phyloP scores from a whole-genome alignment of 2,797 vertebrate species.

The Ambastaia sidthimunki region DNA sequence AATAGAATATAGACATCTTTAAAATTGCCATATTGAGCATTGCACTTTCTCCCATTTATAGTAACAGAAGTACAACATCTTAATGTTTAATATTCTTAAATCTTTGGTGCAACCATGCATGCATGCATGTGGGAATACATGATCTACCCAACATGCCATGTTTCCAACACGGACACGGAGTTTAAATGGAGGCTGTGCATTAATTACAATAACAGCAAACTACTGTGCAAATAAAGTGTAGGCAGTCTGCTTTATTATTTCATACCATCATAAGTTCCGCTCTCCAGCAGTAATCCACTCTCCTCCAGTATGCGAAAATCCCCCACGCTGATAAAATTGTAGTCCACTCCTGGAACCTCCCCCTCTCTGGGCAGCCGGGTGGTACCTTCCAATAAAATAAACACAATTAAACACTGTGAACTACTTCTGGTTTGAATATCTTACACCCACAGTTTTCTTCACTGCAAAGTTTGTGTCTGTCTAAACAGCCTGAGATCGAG shows the following conservation, averaged over 20 bases:
- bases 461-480: slow-evolving; percentile 20
- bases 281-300: slow-evolving; percentile 94
- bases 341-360: slow-evolving; percentile 97
- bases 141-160: no score
- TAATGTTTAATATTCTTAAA: no score
- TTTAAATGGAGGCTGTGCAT: no score
- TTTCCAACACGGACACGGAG: no score
- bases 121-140: no score
- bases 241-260: background rate
- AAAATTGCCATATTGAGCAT: no score
- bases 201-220: no score
- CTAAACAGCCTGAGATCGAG: slow-evolving; percentile 11
- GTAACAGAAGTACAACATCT: no score
- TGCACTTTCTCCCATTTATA: no score
- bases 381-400: slow-evolving; percentile 80
- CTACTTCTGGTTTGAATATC: slow-evolving; percentile 21
- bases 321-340: slow-evolving; percentile 96
- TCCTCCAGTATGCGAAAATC: slow-evolving; percentile 96
- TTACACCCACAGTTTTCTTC: slow-evolving; percentile 30
- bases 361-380: slow-evolving; percentile 97
- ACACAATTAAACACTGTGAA: slow-evolving; percentile 30
- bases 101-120: no score
- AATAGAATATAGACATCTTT: no score
- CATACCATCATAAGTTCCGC: slow-evolving; percentile 96
- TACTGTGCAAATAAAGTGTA: no score